phyloP scores from a whole-genome alignment of 2,888 invertebrate genomes.

The Oegoconia quadripuncta region DNA sequence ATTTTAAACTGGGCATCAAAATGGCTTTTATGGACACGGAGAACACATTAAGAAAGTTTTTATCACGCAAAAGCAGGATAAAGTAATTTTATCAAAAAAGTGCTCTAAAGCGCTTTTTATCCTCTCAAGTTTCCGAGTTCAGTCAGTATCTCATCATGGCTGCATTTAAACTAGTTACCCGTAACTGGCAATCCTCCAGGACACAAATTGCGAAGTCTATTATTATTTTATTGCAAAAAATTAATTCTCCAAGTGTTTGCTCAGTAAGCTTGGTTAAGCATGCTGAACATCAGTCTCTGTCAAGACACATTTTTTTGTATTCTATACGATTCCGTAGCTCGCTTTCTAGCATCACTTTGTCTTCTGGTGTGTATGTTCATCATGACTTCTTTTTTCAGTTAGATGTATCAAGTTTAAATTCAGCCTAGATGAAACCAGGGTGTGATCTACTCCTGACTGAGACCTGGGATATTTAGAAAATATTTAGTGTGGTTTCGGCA shows the following conservation, averaged over 20 bases:
- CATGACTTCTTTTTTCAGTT: too few species aligned
- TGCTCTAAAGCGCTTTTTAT: slow-evolving; percentile 10
- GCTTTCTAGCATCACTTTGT: too few species aligned
- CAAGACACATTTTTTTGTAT: too few species aligned
- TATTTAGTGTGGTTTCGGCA: too few species aligned
- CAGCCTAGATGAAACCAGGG: too few species aligned
- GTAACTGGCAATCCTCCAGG: slow-evolving; percentile 34
- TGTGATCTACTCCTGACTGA: too few species aligned
- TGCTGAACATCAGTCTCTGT: too few species aligned
- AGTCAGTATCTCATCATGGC: slow-evolving; percentile 35
- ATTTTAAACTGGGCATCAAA: not conserved
- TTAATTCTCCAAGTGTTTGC: not conserved
- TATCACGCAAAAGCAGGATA: slow-evolving; percentile 5
- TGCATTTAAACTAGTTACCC: slow-evolving; percentile 45
- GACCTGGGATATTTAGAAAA: too few species aligned
- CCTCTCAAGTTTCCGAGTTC: slow-evolving; percentile 18
- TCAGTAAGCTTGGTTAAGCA: too few species aligned
- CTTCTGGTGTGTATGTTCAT: too few species aligned
- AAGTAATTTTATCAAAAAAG: slow-evolving; percentile 12
- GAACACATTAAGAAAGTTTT: slow-evolving; percentile 10
- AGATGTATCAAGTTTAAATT: too few species aligned
- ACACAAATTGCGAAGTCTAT: slow-evolving; percentile 4
- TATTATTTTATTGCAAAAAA: not conserved
- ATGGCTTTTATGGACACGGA: slow-evolving; percentile 1
- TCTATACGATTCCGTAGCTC: too few species aligned